Base-by-base conservation (phyloP, 1,140 invertebrate species). In the Cecropterus lyciades region DNA sequence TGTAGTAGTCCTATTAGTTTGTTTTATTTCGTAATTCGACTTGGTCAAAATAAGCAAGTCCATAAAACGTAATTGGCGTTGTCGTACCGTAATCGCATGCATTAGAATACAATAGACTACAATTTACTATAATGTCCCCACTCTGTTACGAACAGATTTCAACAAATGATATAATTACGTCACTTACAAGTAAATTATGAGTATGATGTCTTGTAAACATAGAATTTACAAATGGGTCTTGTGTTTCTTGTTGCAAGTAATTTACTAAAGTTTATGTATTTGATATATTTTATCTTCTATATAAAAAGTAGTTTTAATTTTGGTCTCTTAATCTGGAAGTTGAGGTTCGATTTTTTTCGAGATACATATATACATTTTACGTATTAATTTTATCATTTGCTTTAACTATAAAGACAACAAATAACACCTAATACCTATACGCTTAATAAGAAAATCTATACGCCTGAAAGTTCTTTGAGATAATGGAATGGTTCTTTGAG, bases 41-140 rank as follows among this genome's bases (percentile, higher is more conserved):
- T 6, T 1, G 11, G 43, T 48, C 13, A 33, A 10, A 49, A 37
- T 20, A 37, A 48, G 27, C 45, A 48, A 48, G 24, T 24, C 43
- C 27, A 37, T 52, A 52, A 15, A 59, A 33, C 4, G 17, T 59
- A 59, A 59, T 46, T 43, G 42, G 13, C 43, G 56, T 59, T 17
- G 43, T 59, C 27, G 45, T 15, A 60, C 15, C 14, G 20, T 60
- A 60, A 60, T 60, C 43, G 30, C 45, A 11, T 60, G 15, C 57
- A 60, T 60, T 60, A 37, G 45, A 60, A 60, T 60, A 60, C 57
- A 60, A 60, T 60, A 20, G 57, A 60, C 30, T 48, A 60, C 57
- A 49, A 59, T 60, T 49, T 49, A 60, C 45, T 60, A 15, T 60
- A 60, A 60, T 60, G 45, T 60, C 3, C 45, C 49, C 27, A 60